Evolutionary conservation across 2,113 vertebrate genomes (phyloP).

Genomic region (Tursiops truncatus): DNA sequence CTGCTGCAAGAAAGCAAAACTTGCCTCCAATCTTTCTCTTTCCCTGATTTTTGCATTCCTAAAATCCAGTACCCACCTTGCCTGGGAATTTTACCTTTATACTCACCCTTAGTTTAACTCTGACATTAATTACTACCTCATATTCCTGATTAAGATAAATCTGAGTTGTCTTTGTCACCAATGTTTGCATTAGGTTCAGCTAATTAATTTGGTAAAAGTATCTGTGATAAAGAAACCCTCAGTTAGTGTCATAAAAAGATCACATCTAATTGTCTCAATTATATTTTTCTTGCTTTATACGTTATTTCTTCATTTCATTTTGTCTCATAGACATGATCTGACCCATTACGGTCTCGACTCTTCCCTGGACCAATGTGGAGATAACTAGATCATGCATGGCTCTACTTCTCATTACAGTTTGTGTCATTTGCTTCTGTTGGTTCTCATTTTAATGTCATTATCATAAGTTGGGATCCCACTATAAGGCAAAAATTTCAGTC

Average conservation of each 20-base stretch:
- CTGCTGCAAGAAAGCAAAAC: background rate
- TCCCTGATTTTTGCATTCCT: background rate
- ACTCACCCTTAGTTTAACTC: background rate
- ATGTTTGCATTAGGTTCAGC: background rate
- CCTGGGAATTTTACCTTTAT: background rate
- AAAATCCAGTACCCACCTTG: background rate
- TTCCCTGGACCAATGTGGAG: background rate
- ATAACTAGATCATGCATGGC: background rate
- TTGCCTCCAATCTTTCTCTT: background rate
- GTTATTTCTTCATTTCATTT: constrained; percentile 29
- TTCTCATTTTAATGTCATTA: background rate
- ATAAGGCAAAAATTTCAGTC: background rate
- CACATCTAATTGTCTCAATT: background rate
- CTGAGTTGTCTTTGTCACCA: background rate
- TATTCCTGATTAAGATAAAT: background rate
- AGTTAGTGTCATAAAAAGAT: background rate
- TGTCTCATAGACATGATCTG: background rate
- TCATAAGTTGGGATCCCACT: background rate
- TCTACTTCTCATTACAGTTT: background rate
- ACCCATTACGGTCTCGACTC: background rate
- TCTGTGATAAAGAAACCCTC: background rate
- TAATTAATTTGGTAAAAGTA: background rate
- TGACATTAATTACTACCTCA: background rate
- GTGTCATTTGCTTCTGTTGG: background rate
- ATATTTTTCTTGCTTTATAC: background rate